Conservation (phyloP, 2,113 vertebrate genomes). For the Raphicerus campestris region DNA sequence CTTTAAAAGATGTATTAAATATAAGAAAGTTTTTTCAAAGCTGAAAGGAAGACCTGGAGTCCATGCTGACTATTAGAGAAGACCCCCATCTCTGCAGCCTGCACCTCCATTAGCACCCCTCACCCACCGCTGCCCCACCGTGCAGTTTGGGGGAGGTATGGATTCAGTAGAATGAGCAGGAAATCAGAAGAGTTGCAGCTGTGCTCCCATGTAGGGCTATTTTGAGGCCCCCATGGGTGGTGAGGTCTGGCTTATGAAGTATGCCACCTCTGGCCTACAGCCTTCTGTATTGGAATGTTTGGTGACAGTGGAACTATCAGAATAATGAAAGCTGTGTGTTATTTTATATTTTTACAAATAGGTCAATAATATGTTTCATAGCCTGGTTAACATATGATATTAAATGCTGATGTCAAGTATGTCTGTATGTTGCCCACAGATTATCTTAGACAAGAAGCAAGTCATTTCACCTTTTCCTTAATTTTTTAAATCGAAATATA, state of each 20-base stretch:
- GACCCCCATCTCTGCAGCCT: not conserved
- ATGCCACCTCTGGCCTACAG: not conserved
- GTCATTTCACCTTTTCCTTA: not conserved
- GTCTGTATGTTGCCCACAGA: not conserved
- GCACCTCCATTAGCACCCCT: not conserved
- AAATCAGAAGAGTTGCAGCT: not conserved
- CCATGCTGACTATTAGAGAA: not conserved
- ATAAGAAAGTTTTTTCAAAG: not conserved
- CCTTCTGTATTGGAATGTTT: not conserved
- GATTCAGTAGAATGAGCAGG: not conserved
- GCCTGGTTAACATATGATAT: not conserved
- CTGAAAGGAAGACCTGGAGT: not conserved
- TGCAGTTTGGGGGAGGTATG: not conserved
- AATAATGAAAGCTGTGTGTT: not conserved
- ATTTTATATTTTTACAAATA: not conserved
- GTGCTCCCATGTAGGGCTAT: not conserved
- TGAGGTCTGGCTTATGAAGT: not conserved
- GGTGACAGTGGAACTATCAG: not conserved
- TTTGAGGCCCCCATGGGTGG: not conserved
- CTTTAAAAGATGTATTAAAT: not conserved
- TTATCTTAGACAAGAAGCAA: not conserved
- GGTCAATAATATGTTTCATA: not conserved
- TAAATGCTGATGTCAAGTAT: not conserved
- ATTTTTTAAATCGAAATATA: not conserved
- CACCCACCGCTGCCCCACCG: rapidly evolving